phyloP scores from a whole-genome alignment of 2,888 invertebrate genomes.

The Calameuta filiformis region DNA sequence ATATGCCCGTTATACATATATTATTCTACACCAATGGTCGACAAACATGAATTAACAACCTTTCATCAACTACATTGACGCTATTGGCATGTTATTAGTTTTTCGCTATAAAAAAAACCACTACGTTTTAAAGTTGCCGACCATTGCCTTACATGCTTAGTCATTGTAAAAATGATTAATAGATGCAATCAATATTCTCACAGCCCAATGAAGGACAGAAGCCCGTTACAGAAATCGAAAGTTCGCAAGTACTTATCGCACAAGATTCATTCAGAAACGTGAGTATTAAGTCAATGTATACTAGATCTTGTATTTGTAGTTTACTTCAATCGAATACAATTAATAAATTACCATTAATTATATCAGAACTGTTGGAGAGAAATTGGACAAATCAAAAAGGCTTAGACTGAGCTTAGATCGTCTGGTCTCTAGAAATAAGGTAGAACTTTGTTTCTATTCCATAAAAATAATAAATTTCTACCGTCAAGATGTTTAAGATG shows the following conservation, averaged over 20 bases:
- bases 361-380: slow-evolving; percentile 46
- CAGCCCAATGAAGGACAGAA: slow-evolving; percentile 46
- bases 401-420: slow-evolving; percentile 58
- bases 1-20: slow-evolving; percentile 10
- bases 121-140: background rate
- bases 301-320: slow-evolving; percentile 10
- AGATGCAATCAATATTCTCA: background rate
- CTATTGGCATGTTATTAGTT: background rate
- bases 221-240: slow-evolving; percentile 44
- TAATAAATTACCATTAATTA: slow-evolving; percentile 1
- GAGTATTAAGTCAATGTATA: slow-evolving; percentile 28
- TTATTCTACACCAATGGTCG: background rate
- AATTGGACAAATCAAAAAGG: slow-evolving; percentile 56
- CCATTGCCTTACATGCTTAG: background rate
- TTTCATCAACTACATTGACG: background rate
- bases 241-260: slow-evolving; percentile 46
- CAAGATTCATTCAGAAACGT: slow-evolving; percentile 46
- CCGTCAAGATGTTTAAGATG: background rate
- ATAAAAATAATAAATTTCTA: background rate
- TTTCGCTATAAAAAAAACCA: background rate
- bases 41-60: background rate
- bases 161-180: background rate
- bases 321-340: background rate
- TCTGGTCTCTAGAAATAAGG: slow-evolving; percentile 53
- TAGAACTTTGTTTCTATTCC: slow-evolving; percentile 6